Evolutionary conservation across 23 tunicate genomes (phyloP).

Genomic region (Ascidia mentula): DNA sequence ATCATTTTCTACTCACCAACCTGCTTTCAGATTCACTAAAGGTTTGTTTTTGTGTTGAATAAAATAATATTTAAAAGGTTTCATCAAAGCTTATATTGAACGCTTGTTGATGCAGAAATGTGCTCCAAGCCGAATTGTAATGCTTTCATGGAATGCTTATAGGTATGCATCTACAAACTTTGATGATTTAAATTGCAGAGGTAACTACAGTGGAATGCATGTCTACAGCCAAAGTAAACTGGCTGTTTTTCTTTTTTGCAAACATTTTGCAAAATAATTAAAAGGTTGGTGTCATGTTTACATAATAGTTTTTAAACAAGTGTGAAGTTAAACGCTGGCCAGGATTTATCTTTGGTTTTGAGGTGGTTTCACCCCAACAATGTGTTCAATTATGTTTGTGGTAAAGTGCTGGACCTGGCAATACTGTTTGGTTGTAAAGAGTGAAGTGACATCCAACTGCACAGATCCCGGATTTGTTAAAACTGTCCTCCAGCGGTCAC

Average conservation of each 20-base stretch:
- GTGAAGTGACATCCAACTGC: background rate
- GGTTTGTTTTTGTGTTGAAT: too few species aligned
- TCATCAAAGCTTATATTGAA: too few species aligned
- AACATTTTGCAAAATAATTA: background rate
- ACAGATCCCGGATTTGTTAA: background rate
- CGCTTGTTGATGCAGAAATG: conserved; percentile 4
- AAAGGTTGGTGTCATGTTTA: background rate
- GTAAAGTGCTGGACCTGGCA: too few species aligned
- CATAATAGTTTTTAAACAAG: too few species aligned
- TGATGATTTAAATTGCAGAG: conserved; percentile 9
- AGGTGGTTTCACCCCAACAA: too few species aligned
- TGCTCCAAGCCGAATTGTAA: conserved; percentile 19
- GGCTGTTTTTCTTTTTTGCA: background rate
- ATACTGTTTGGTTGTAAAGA: background rate
- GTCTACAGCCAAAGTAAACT: conserved; percentile 18
- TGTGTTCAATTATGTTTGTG: too few species aligned
- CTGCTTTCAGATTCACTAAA: conserved; percentile 2
- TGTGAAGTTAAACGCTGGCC: too few species aligned
- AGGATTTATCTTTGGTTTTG: too few species aligned
- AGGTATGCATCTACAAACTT: background rate
- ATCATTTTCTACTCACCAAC: conserved; percentile 23
- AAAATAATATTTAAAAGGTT: too few species aligned
- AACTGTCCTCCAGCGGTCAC: background rate
- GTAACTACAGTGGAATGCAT: background rate
- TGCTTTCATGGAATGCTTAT: background rate